Percentiles rank a stretch among this genome's conserved stretches.
Conservation (phyloP, 2,888 invertebrate species). For the Acronicta psi region DNA sequence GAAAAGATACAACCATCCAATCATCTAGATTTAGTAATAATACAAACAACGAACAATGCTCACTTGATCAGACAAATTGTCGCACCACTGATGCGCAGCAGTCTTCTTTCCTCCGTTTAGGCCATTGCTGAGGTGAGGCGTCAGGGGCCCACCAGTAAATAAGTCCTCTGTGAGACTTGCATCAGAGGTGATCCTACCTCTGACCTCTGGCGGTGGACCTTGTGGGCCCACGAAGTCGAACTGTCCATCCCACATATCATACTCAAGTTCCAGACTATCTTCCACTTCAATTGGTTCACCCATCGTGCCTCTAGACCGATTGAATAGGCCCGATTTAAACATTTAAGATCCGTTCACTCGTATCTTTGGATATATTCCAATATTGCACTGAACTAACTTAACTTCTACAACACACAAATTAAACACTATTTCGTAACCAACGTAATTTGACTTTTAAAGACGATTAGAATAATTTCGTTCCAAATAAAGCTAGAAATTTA, state of each 20-base stretch:
- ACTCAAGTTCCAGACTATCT: slow-evolving; percentile 92
- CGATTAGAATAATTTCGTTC: slow-evolving; percentile 76
- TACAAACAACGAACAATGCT: slow-evolving; percentile 56
- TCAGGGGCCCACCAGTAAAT: slow-evolving; percentile 83
- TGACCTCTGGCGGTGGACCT: slow-evolving; percentile 74
- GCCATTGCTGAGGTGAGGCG: slow-evolving; percentile 83
- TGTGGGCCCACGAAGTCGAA: slow-evolving; percentile 94
- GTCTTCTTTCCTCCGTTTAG: slow-evolving; percentile 89
- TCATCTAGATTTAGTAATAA: too few species aligned
- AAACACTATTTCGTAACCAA: slow-evolving; percentile 63
- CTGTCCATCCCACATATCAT: slow-evolving; percentile 97
- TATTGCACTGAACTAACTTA: slow-evolving; percentile 73
- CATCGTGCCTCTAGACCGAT: slow-evolving; percentile 82
- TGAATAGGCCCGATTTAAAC: slow-evolving; percentile 85
- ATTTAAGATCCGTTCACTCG: slow-evolving; percentile 74
- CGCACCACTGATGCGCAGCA: slow-evolving; percentile 88
- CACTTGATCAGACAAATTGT: slow-evolving; percentile 90
- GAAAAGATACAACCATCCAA: neutral
- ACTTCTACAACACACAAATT: slow-evolving; percentile 58
- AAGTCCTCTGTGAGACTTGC: slow-evolving; percentile 83
- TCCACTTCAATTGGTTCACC: slow-evolving; percentile 83
- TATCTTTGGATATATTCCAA: slow-evolving; percentile 82
- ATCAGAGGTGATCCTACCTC: slow-evolving; percentile 79
- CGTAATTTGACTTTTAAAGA: slow-evolving; percentile 71
- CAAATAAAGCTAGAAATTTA: slow-evolving; percentile 74